Evolutionary conservation across 2,797 vertebrate genomes (phyloP), one percentile per base, ranked within the genome.

Genomic region (Mormyrus hasselquistii): DNA sequence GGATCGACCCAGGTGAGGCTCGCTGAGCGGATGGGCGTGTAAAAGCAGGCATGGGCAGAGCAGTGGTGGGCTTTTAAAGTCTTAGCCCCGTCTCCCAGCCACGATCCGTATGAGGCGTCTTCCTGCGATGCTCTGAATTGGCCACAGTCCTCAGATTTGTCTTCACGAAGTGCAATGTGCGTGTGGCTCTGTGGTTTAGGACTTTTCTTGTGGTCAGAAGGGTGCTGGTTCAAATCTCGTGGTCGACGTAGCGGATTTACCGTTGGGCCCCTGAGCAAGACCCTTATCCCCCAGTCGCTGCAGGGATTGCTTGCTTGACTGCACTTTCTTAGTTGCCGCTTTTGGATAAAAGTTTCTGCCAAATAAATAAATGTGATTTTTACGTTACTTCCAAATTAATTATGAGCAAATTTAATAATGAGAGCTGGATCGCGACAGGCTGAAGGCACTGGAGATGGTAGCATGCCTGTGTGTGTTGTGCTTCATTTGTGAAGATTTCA

Each of bases 1-100:
- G 97, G 65, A 96, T 97, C 0, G 98, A 99, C 89, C 97, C 97
- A 90, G 98, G 99, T 99, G 94, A 94, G 95, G 90, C 52, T 6
- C 47, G 10, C 34, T n/a, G 47, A 34, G 44, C 19, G 2, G 38
- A n/a, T 3, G 41, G 41, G 57, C 19, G 6, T 8, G 19, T 59
- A 22, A 2, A n/a, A n/a, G 6, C 55, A 0, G 57, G 3, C 7
- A 3, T 9, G 9, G 62, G 59, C 59, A 65, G 9, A 3, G 2
- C 53, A 55, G 53, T 4, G 19, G 59, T 65, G 2, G 22, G n/a
- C 8, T 9, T 22, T 22, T 62, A 62, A 22, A 9, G 57, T 22
- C 7, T 2, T 25, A 22, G 9, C 25, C 7, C 22, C 62, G 25
- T 69, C 62, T 65, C 59, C 59, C 22, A 29, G 25, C 62, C 10